These are phyloP conservation scores for Pelagia noctiluca DNA, from an alignment of 30 jellyfish, hydroid and myxozoan species.

Conservation along the genomic window DNA sequence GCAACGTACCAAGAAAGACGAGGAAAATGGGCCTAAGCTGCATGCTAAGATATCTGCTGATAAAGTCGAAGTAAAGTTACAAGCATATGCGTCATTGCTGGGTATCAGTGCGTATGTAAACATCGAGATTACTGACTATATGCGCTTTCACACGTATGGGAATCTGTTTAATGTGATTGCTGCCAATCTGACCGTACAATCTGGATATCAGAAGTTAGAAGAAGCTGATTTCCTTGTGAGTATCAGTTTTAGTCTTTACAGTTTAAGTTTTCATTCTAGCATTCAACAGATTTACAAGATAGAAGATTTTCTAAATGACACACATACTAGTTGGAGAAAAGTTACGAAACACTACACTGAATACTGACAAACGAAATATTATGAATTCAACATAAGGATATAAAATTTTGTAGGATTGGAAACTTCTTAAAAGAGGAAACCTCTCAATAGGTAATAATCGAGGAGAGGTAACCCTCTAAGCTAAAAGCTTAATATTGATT, in stretches of 20 bases:
- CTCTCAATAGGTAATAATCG: too few relatives aligned
- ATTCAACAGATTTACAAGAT: too few relatives aligned
- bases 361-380: too few relatives aligned
- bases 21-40: constrained; percentile 88
- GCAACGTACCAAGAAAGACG: constrained; percentile 57
- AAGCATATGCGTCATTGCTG: constrained; percentile 62
- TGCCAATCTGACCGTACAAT: constrained; percentile 80
- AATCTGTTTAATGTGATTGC: constrained; percentile 76
- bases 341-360: too few relatives aligned
- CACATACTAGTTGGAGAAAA: too few relatives aligned
- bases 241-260: not conserved
- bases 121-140: constrained; percentile 69
- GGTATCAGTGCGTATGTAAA: constrained; percentile 75
- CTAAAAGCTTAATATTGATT: too few relatives aligned
- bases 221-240: constrained; percentile 67
- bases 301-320: too few relatives aligned
- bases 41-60: constrained; percentile 33
- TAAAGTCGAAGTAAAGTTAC: constrained; percentile 56
- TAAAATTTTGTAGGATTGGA: too few relatives aligned
- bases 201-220: constrained; percentile 72
- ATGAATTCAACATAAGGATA: too few relatives aligned
- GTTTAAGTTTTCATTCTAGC: not conserved
- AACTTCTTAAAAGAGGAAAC: too few relatives aligned
- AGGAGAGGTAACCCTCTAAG: too few relatives aligned
- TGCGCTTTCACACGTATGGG: constrained; percentile 64